phyloP scores from a whole-genome alignment of 2,113 vertebrate genomes.

The Aegithalos caudatus region DNA sequence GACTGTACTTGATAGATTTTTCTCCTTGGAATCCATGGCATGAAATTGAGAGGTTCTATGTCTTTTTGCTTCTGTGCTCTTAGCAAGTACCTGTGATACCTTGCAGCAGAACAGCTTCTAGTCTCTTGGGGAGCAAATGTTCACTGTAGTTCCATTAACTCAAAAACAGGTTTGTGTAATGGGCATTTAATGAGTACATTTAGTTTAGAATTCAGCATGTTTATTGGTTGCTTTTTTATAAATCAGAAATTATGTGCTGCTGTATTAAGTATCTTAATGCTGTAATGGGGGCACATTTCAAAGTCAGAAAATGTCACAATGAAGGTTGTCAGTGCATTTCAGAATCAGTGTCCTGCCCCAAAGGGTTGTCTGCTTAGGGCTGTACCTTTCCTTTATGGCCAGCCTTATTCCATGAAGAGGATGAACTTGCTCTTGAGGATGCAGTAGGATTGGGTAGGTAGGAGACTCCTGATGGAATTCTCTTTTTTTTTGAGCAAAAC shows the following conservation, averaged over 20 bases:
- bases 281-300: neutral
- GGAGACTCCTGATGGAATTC: neutral
- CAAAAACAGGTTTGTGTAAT: neutral
- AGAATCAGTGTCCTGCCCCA: neutral
- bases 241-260: neutral
- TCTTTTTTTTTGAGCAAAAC: neutral
- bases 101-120: neutral
- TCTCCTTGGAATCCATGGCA: neutral
- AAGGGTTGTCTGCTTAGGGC: neutral
- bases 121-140: neutral
- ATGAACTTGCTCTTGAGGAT: neutral
- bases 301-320: neutral
- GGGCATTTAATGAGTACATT: neutral
- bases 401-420: accelerated
- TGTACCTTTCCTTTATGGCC: neutral
- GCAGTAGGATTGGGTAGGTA: neutral
- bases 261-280: neutral
- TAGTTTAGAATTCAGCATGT: neutral
- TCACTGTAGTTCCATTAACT: neutral
- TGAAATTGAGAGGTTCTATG: neutral
- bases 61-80: neutral
- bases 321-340: neutral
- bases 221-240: neutral
- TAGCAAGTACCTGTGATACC: neutral
- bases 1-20: neutral